Evolutionary conservation across 2,797 vertebrate genomes (phyloP), one percentile per base, ranked within the genome.

Genomic region (Hydrocynus forskahlii): DNA sequence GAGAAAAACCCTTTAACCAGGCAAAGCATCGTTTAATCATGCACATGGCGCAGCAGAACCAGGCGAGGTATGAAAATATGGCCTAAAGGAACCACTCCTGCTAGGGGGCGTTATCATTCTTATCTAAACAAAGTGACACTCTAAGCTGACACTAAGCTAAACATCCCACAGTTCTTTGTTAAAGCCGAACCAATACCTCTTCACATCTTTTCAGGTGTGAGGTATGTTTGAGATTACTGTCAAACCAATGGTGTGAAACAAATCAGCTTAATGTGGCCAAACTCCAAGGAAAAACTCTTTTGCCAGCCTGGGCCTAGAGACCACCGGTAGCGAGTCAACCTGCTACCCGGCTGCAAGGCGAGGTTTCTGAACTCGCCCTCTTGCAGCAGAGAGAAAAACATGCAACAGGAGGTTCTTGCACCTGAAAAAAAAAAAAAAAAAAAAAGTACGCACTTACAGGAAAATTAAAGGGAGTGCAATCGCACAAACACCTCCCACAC

Each of bases 401-500:
- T 78, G 70, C 79, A 80, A 72, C 73, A 59, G 75, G 64, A 74
- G 82, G 68, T 78, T 79, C 75, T 66, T 38, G 78, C 74, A 87
- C 83, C 86, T 87, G 76, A 40, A 72, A 69, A 59, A 81, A 72
- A 80, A 74, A 60, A n/a, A n/a, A n/a, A n/a, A n/a, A n/a, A n/a
- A n/a, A n/a, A n/a, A n/a, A n/a, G 84, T 10, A 81, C 35, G 71
- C 67, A 76, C 13, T 7, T 19, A 13, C 5, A 35, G 35, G 54
- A 59, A 38, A 55, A 73, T 57, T 73, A 75, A 60, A 80, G 50
- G 13, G 64, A 75, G 70, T 76, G 76, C 85, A 86, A 83, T 85
- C 78, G 50, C 81, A 85, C 83, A 84, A 86, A 87, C 86, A 87
- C 86, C 81, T 87, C 86, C 86, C 74, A 87, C 86, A 79, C 73